phyloP scores from a whole-genome alignment of 2,797 vertebrate genomes.

The Sebastes minor region DNA sequence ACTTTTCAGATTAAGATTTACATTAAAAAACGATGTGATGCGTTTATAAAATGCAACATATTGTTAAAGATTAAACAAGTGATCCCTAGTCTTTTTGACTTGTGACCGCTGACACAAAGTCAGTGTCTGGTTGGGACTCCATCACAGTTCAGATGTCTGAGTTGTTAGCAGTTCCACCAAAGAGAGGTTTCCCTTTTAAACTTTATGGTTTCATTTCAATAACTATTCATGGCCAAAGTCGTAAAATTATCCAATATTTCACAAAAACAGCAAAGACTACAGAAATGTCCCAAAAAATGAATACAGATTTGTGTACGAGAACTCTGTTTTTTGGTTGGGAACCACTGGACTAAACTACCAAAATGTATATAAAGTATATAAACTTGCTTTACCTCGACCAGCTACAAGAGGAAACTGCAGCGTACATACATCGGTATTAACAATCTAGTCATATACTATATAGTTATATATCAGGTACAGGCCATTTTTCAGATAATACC shows the following conservation, averaged over 20 bases:
- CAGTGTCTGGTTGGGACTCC: no score
- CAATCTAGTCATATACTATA: not conserved
- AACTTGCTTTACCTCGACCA: not conserved
- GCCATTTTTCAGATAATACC: not conserved
- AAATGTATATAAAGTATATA: not conserved
- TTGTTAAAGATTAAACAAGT: not conserved
- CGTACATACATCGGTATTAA: not conserved
- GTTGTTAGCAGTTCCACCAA: not conserved
- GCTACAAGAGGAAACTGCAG: not conserved
- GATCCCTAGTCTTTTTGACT: not conserved
- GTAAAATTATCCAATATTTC: no score
- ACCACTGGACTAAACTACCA: not conserved
- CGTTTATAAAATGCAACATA: no score
- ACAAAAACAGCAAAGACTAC: no score
- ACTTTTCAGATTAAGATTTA: not conserved
- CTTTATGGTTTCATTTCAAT: not conserved
- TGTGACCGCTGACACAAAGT: no score
- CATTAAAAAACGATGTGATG: not conserved
- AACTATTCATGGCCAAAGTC: not conserved
- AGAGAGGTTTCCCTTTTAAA: not conserved
- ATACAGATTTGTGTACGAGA: no score
- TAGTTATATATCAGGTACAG: not conserved
- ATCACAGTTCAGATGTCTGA: not conserved
- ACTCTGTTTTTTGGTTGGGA: not conserved
- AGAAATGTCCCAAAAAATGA: no score